Base-by-base conservation (phyloP, 2,888 invertebrate species). In the Sussaba pulchella region DNA sequence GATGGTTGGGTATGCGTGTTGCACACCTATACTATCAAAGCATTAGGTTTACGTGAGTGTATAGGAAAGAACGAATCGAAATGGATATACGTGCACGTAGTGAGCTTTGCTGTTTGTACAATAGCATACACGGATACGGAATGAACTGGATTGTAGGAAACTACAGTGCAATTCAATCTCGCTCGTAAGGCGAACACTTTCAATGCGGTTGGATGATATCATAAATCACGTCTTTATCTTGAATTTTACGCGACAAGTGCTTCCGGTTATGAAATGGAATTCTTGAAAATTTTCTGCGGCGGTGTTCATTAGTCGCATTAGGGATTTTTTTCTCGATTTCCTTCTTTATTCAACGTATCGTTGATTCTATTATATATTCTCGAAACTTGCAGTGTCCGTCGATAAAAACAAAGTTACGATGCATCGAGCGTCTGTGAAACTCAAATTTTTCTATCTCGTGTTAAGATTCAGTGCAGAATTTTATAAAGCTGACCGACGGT, bases 1-100 rank as follows among this genome's bases (percentile, higher is more conserved):
- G 45, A 74, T 70, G 57, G 64, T 36, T 59, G 19, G 14, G 67
- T 63, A 24, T 21, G 43, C 39, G n/a, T 50, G 17, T 31, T 31
- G 17, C 39, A 59, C 39, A 59, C 59, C 4, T 39, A 59, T 9
- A 59, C 59, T 19, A 39, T 9, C 17, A n/a, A n/a, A n/a, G n/a
- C n/a, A n/a, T n/a, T n/a, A n/a, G 59, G 9, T 43, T 64, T 66
- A 19, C 19, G 17, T 10, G 41, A 36, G 59, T 36, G 59, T 17
- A 12, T 43, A 43, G 8, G 41, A 19, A 43, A 43, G 6, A 63
- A 12, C 8, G 41, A 45, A 19, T 9, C 21, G 1, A 0, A 41
- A 63, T 36, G 9, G 31, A 45, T 45, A 17, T 59, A 39, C 4
- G 36, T 17, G 5, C 6, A 31, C 31, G 31, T 31, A 31, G 31